Percentiles rank a stretch among this genome's conserved stretches.
Evolutionary conservation across 1,140 invertebrate genomes (phyloP).

Genomic region (Oreohelix idahoensis): DNA sequence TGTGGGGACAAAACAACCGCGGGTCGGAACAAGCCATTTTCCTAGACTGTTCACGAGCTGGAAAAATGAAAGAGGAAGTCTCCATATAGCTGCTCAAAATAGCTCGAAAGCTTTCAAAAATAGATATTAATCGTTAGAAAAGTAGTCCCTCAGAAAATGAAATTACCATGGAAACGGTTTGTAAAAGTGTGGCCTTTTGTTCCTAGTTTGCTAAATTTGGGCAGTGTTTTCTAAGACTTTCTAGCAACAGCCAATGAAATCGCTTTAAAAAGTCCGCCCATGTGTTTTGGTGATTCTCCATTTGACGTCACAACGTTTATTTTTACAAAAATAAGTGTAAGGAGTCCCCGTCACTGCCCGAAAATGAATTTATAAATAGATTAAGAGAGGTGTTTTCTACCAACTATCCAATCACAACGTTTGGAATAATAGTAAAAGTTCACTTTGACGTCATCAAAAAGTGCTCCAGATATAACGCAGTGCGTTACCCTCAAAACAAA

Average conservation of each 20-base stretch:
- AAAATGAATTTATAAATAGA: not conserved
- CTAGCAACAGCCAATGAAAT: not conserved
- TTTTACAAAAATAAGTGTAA: not conserved
- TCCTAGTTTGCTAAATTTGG: not conserved
- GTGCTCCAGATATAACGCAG: not conserved
- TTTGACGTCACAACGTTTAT: not conserved
- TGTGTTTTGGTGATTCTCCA: not conserved
- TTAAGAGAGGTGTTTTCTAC: not conserved
- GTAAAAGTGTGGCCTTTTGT: not conserved
- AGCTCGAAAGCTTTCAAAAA: not conserved
- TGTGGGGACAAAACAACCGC: too few relatives aligned
- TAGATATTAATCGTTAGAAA: conserved; percentile 5
- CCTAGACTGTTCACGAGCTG: too few relatives aligned
- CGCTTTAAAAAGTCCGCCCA: not conserved
- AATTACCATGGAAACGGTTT: not conserved
- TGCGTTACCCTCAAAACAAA: not conserved
- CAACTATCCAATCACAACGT: not conserved
- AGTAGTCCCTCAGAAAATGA: conserved; percentile 10
- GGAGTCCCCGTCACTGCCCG: not conserved
- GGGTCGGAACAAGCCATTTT: too few relatives aligned
- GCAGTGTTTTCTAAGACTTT: not conserved
- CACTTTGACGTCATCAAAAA: not conserved
- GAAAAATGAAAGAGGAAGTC: not conserved
- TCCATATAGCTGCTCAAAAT: not conserved
- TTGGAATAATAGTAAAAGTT: not conserved